These are phyloP conservation scores for Protosalanx chinensis DNA, from an alignment of 2,797 vertebrate genomes.

Conservation along the genomic window DNA sequence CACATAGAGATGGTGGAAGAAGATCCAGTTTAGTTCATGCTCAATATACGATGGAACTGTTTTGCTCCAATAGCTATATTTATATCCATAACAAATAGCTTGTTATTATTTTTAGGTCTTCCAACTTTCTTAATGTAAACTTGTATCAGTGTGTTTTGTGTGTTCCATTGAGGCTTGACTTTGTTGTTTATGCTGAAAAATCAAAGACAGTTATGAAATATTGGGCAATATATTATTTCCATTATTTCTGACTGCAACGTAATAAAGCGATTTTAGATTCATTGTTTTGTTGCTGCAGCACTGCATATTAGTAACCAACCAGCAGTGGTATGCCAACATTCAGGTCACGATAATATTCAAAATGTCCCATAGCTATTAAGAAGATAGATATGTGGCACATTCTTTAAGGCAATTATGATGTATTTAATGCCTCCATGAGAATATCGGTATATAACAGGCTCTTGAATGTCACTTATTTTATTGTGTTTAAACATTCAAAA, in stretches of 20 bases:
- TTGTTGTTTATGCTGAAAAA: constrained; percentile 12
- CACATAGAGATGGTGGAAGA: not conserved
- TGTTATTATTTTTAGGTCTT: constrained; percentile 37
- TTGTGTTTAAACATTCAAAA: constrained; percentile 38
- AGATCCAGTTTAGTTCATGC: constrained; percentile 44
- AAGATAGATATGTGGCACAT: constrained; percentile 39
- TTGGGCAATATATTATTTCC: constrained; percentile 34
- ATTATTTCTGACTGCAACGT: constrained; percentile 34
- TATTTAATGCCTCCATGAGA: constrained; percentile 47
- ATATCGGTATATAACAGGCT: constrained; percentile 49
- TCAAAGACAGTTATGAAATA: constrained; percentile 25
- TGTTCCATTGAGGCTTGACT: constrained; percentile 32
- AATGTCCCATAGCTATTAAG: constrained; percentile 23
- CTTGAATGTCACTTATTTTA: constrained; percentile 48
- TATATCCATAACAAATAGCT: constrained; percentile 44
- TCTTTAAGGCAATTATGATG: constrained; percentile 47
- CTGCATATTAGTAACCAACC: not conserved
- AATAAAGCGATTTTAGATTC: constrained; percentile 48
- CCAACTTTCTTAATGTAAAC: constrained; percentile 14
- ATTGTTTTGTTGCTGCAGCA: constrained; percentile 8
- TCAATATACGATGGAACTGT: constrained; percentile 42
- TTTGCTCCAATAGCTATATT: constrained; percentile 57
- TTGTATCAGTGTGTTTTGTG: constrained; percentile 26
- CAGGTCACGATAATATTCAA: constrained; percentile 18
- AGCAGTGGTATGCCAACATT: not conserved